Percentiles rank a stretch among this genome's conserved stretches.
phyloP scores from a whole-genome alignment of 2,888 invertebrate species.

The Ophion ventricosus region DNA sequence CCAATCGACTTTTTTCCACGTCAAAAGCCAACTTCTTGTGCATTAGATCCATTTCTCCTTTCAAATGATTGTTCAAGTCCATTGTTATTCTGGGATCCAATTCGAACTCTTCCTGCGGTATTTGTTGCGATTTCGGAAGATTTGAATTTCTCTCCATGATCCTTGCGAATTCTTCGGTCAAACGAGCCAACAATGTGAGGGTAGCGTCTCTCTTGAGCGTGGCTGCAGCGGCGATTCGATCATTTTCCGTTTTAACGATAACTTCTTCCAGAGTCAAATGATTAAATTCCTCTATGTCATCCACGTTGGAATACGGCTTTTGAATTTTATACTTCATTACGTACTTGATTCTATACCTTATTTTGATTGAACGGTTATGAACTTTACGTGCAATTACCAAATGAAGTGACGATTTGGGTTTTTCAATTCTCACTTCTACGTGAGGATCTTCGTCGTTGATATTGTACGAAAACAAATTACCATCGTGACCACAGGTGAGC shows the following conservation, averaged over 20 bases:
- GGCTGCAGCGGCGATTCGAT: constrained; percentile 86
- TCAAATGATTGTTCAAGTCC: constrained; percentile 86
- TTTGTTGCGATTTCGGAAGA: constrained; percentile 86
- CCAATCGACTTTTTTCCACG: constrained; percentile 88
- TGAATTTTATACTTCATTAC: constrained; percentile 4
- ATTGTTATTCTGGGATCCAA: constrained; percentile 88
- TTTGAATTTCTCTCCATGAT: constrained; percentile 86
- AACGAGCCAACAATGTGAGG: constrained; percentile 84
- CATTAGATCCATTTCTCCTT: constrained; percentile 87
- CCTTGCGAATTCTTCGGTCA: constrained; percentile 86
- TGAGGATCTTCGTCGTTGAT: constrained; percentile 71
- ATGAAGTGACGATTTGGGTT: constrained; percentile 28
- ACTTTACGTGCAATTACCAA: constrained; percentile 60
- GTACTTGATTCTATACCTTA: neutral
- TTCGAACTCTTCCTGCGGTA: constrained; percentile 86
- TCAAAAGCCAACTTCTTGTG: constrained; percentile 88
- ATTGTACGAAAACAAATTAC: constrained; percentile 90
- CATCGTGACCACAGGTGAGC: constrained; percentile 89
- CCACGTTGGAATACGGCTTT: constrained; percentile 69
- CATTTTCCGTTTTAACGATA: constrained; percentile 88
- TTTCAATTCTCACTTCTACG: constrained; percentile 59
- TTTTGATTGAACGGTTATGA: neutral
- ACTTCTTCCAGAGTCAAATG: constrained; percentile 87
- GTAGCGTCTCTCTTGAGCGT: constrained; percentile 87
- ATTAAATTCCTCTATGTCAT: constrained; percentile 82